Evolutionary conservation across 2,113 vertebrate genomes (phyloP), one percentile per base, ranked within the genome.

Genomic region (Brachypteracias leptosomus): DNA sequence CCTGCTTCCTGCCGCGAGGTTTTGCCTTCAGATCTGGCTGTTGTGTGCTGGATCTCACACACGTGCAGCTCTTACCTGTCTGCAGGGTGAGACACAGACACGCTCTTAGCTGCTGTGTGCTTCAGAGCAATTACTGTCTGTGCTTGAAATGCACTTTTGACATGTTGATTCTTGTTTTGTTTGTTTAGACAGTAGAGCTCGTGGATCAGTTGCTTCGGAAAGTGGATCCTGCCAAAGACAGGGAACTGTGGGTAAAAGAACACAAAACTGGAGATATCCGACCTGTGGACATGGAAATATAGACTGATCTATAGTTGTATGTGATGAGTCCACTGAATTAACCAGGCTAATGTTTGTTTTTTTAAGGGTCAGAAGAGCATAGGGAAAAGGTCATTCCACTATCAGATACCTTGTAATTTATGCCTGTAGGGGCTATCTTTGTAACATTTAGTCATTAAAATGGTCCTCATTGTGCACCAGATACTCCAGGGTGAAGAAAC

Each of bases 241-340:
- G 99, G 96, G 99, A 99, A 98, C 97, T 99, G 90, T 99, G 99
- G 99, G 99, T 99, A 86, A 98, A 98, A 89, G 99, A 99, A 96
- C 98, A 99, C 96, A 99, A 99, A 98, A 99, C 99, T 0, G 99
- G 99, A 81, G 98, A 99, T 26, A 98, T 99, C 97, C 98, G 99
- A 91, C 99, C 99, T 1, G 99, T 99, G 94, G 98, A 99, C 98
- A 98, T 99, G 97, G 99, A 99, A 97, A 99, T 99, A 96, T 99
- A 98, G 98, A 96, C 38, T 62, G 81, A 40, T 72, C 33, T 81
- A 0, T 73, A 70, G 22, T 66, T 93, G 66, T 94, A 73, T 81
- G 62, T 80, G 85, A 84, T 58, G 82, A 95, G 75, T 65, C 85
- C 67, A 81, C 87, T 93, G 81, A 89, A 80, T 89, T 95, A 92